Conservation (phyloP, 2,888 invertebrate genomes). For the Parnassius apollo region DNA sequence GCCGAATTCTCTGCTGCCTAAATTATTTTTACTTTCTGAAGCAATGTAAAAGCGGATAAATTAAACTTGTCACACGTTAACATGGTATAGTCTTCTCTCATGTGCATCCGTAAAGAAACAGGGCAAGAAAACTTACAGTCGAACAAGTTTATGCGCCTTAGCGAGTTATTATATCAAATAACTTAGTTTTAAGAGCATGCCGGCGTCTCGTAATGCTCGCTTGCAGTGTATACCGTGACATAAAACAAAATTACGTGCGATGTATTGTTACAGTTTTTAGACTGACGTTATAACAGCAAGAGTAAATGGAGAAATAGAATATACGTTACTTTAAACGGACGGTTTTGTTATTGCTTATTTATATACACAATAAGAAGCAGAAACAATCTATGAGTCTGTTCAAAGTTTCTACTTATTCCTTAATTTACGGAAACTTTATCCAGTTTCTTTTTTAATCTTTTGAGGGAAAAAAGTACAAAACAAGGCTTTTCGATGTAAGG, state of each 20-base stretch:
- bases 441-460: too few species aligned
- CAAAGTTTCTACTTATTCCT: too few species aligned
- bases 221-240: slow-evolving; percentile 15
- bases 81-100: slow-evolving; percentile 3
- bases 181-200: slow-evolving; percentile 39
- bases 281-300: neutral
- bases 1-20: too few species aligned
- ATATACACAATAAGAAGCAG: too few species aligned
- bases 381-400: too few species aligned
- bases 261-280: slow-evolving; percentile 26
- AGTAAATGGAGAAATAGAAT: slow-evolving; percentile 12
- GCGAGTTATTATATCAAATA: slow-evolving; percentile 46
- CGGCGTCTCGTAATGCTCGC: slow-evolving; percentile 27
- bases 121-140: slow-evolving; percentile 24
- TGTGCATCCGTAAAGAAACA: slow-evolving; percentile 26
- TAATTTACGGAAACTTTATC: too few species aligned
- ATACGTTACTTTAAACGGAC: neutral
- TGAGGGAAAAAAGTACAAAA: too few species aligned
- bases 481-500: too few species aligned
- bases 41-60: too few species aligned
- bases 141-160: slow-evolving; percentile 32
- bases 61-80: slow-evolving; percentile 14
- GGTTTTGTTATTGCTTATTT: neutral
- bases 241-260: neutral
- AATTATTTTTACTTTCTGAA: too few species aligned